Conservation (phyloP, 2,797 vertebrate species). For the Notolabrus celidotus region DNA sequence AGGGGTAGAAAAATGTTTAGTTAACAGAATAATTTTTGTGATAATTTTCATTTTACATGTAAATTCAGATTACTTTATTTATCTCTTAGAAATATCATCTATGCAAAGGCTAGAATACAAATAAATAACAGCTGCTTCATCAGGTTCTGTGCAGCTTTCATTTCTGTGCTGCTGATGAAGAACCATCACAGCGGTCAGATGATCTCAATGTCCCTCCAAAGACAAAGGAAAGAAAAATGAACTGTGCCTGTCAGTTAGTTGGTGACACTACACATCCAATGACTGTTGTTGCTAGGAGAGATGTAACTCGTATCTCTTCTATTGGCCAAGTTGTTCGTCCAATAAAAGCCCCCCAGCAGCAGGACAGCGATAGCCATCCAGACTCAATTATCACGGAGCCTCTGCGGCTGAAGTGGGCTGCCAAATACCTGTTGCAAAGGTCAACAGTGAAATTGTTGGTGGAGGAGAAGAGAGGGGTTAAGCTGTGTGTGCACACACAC, state of each 20-base stretch:
- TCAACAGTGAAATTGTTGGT: slow-evolving; percentile 29
- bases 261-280: slow-evolving; percentile 75
- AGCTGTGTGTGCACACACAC: slow-evolving; percentile 8
- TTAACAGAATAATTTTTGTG: too few relatives aligned
- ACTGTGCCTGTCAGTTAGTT: slow-evolving; percentile 84
- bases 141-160: slow-evolving; percentile 11
- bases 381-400: slow-evolving; percentile 71
- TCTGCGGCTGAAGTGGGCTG: slow-evolving; percentile 47
- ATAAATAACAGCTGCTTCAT: not conserved
- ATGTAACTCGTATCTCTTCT: slow-evolving; percentile 67
- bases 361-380: slow-evolving; percentile 64
- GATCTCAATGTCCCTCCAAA: slow-evolving; percentile 9
- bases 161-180: slow-evolving; percentile 4
- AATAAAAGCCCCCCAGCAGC: slow-evolving; percentile 75
- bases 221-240: slow-evolving; percentile 51
- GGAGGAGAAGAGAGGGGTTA: slow-evolving; percentile 8
- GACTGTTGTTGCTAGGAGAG: slow-evolving; percentile 92
- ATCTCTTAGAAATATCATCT: too few relatives aligned
- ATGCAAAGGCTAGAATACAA: too few relatives aligned
- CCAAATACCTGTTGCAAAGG: slow-evolving; percentile 57
- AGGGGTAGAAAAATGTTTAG: too few relatives aligned
- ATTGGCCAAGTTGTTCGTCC: slow-evolving; percentile 85
- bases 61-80: too few relatives aligned
- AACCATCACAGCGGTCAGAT: slow-evolving; percentile 68
- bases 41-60: too few relatives aligned